Evolutionary conservation across 2,888 invertebrate species (phyloP), one percentile per base, ranked within the genome.

Genomic region (Leptodirus hochenwartii): DNA sequence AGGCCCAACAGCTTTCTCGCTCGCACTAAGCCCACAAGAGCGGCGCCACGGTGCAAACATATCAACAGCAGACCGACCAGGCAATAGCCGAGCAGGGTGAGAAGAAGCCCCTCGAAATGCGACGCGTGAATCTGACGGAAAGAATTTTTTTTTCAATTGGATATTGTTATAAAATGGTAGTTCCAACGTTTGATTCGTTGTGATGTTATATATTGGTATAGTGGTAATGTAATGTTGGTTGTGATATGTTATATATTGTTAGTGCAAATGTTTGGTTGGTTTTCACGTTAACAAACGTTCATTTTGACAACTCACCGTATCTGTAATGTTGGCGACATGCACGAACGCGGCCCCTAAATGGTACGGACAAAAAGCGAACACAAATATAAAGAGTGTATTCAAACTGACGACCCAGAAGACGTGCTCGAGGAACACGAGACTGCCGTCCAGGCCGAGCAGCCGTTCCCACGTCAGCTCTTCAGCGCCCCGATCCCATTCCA

Each of bases 381-480:
- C 80, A 37, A 96, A 68, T 39, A 96, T 95, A 51, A 96, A 96
- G 32, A 96, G 63, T 1, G 95, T 91, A 50, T 98, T 96, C 15
- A 98, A 59, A 0, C 93, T 91, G 12, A 96, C 88, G 14, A 96
- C 93, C 96, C 96, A 98, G 52, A 98, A 95, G 0, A 98, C 95
- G 61, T 98, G 96, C 53, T 98, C 98, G 30, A 98, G 57, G 51
- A 98, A 98, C 27, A 93, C 81, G 44, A 96, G 68, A 0, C 95
- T 95, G 0, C 96, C 96, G 56, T 98, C 96, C 6, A 98, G 58
- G 0, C 96, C 96, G 1, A 98, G 62, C 4, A 98, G 61, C 39
- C 93, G 69, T 51, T 98, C 96, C 98, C 98, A 98, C 0, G 96
- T 98, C 15, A 98, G 59, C 53, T 98, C 98, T 49, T 95, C 98